Conservation (phyloP, 2,797 vertebrate species). For the Sebastes baramenuke region DNA sequence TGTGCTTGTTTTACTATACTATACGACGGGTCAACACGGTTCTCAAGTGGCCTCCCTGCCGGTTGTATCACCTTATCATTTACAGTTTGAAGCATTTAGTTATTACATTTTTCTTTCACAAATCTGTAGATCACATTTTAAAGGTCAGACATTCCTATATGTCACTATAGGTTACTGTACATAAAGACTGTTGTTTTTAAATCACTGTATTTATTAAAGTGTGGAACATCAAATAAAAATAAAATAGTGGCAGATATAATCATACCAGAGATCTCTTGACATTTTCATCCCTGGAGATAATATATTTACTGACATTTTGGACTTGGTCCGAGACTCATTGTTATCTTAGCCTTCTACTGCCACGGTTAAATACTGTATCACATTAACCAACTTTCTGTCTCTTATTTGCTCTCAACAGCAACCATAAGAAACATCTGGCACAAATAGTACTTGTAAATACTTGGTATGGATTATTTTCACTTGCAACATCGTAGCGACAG, state of each 20-base stretch:
- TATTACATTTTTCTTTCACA: neutral
- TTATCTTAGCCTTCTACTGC: neutral
- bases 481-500: rapidly evolving
- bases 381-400: neutral
- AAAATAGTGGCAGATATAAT: neutral
- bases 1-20: neutral
- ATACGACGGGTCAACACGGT: neutral
- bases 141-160: neutral
- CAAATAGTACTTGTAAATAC: neutral
- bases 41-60: neutral
- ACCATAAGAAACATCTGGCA: neutral
- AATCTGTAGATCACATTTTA: neutral
- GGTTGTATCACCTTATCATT: neutral
- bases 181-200: neutral
- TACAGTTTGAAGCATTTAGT: neutral
- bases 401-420: neutral
- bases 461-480: neutral
- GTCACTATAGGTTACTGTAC: neutral
- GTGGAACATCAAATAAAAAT: neutral
- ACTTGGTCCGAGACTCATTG: neutral
- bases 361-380: neutral
- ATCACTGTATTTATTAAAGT: neutral
- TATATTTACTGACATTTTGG: neutral
- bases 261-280: neutral
- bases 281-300: neutral